Base-by-base conservation (phyloP, 2,888 invertebrate genomes). In the Patella ulyssiponensis region DNA sequence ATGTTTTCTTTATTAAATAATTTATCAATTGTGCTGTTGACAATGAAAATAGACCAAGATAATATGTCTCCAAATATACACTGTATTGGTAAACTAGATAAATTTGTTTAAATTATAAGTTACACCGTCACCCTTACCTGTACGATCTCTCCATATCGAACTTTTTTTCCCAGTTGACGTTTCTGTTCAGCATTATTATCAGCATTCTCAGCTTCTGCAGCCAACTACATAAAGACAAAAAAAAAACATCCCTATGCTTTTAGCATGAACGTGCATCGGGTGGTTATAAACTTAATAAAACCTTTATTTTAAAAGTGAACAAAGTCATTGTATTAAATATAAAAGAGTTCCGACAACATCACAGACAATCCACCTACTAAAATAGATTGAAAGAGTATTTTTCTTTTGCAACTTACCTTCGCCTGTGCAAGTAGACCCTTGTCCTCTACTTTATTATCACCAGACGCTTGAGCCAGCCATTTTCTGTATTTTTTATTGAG, bases 71-170 rank as follows among this genome's bases (percentile, higher is more conserved):
- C 44, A 44, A 44, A 9, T 44, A 44, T 44, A 44, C 44, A 56
- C 3, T 56, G 56, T 56, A 17, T 56, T 17, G 4, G 4, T 56
- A 56, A 17, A 56, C 4, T 17, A 56, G 56, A 56, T 56, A n/a
- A 56, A 17, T 17, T 56, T 56, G 5, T 17, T 17, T 17, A 15
- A 56, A 17, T 5, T 17, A 56, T 5, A 56, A 58, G 3, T n/a
- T 58, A 58, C 58, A 64, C 2, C 11, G 23, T 3, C 20, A 44
- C 23, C 20, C 76, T 27, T 81, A 91, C 91, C 90, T 92, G 92
- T 15, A 92, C 89, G 73, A 91, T 89, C 80, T 92, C 91, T 1
- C 92, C 92, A 80, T 92, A 92, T n/a, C 91, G 85, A 1, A 92
- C 90, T 74, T 89, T 83, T 81, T 92, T 92, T 3, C 91, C 91